These are phyloP conservation scores for Chrysogorgia sp. DNA, from an alignment of 92 coral and sea anemone species.

Conservation along the genomic window DNA sequence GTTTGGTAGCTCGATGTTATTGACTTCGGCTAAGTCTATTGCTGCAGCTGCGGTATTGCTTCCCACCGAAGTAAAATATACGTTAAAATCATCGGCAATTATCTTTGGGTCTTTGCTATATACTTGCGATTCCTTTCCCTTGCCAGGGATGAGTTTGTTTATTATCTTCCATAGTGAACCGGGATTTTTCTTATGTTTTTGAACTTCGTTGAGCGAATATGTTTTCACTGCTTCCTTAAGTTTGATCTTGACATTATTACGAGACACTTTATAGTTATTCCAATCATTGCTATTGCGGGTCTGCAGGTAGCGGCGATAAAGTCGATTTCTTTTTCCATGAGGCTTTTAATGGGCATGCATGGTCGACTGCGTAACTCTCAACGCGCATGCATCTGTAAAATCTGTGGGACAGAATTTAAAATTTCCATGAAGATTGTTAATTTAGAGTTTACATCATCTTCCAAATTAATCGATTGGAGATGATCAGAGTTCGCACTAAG, in stretches of 20 bases:
- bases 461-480: conserved; percentile 3
- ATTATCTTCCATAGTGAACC: conserved; percentile 48
- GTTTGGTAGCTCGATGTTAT: background rate
- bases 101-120: conserved; percentile 20
- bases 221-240: conserved; percentile 29
- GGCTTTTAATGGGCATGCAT: conserved; percentile 43
- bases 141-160: background rate
- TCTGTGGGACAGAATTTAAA: conserved; percentile 10
- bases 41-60: conserved; percentile 32
- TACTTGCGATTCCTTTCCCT: conserved; percentile 5
- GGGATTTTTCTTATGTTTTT: conserved; percentile 20
- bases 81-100: conserved; percentile 40
- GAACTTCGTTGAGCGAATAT: conserved; percentile 18
- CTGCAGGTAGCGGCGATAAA: background rate
- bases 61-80: conserved; percentile 40
- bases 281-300: conserved; percentile 37
- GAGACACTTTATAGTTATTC: conserved; percentile 18
- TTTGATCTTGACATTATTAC: conserved; percentile 16
- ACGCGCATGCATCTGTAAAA: background rate
- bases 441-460: conserved; percentile 34
- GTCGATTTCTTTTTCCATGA: conserved; percentile 31
- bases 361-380: background rate
- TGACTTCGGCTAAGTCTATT: conserved; percentile 6
- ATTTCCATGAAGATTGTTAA: conserved; percentile 17
- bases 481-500: conserved; percentile 6